A percentile compares a stretch with the other conserved stretches of the same genome.
Conservation (phyloP, 2,113 vertebrate genomes). For the Puntigrus tetrazona region DNA sequence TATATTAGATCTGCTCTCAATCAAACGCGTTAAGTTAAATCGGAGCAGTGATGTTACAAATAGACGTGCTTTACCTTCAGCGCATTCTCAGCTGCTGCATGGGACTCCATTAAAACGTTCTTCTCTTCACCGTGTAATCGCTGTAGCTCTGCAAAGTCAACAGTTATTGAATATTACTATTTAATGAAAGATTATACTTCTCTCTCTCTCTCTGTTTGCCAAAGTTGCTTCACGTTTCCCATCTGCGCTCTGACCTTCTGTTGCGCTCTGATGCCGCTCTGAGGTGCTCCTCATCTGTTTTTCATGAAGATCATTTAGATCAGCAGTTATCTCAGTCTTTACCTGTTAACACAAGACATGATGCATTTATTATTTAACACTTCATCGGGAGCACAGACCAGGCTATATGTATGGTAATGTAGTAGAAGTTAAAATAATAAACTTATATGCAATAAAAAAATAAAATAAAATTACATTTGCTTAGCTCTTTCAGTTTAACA, state of each 20-base stretch:
- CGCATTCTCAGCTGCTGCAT: conserved; percentile 66
- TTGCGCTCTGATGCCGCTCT: conserved; percentile 65
- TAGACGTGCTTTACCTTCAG: conserved; percentile 59
- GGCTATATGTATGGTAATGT: neutral
- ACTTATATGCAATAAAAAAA: neutral
- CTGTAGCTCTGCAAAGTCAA: conserved; percentile 71
- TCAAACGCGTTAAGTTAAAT: neutral
- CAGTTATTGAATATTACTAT: neutral
- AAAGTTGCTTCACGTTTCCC: neutral
- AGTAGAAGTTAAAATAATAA: neutral
- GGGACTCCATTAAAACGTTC: conserved; percentile 68
- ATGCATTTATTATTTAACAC: neutral
- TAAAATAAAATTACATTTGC: too few relatives aligned
- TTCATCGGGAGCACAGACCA: neutral
- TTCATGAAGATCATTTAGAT: conserved; percentile 72
- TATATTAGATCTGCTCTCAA: conserved; percentile 1
- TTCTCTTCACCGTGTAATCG: conserved; percentile 74
- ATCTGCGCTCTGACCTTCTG: conserved; percentile 72
- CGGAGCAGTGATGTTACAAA: neutral
- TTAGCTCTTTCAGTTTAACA: too few relatives aligned
- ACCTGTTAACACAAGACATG: conserved; percentile 69
- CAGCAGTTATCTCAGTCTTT: conserved; percentile 72
- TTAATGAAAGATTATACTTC: neutral
- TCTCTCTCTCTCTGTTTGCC: too few relatives aligned
- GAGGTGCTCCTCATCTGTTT: conserved; percentile 66